A percentile compares a stretch with the other conserved stretches of the same genome.
phyloP scores from a whole-genome alignment of 2,113 vertebrate genomes.

The Hucho hucho region DNA sequence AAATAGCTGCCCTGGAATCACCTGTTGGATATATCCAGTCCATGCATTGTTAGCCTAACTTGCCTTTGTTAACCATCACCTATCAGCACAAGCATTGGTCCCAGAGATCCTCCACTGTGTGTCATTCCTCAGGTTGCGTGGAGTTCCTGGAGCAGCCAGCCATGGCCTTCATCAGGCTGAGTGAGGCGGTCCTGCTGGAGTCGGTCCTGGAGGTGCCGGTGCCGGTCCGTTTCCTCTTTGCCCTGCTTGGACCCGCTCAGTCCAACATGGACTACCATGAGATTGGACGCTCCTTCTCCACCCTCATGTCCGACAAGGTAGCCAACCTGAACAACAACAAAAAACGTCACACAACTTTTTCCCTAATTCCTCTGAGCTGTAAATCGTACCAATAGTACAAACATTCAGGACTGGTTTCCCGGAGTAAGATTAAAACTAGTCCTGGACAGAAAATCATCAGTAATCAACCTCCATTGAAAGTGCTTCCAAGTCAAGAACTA shows the following conservation, averaged over 20 bases:
- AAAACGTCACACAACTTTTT: too few relatives aligned
- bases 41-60: too few relatives aligned
- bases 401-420: too few relatives aligned
- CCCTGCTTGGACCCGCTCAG: conserved; percentile 90
- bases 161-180: conserved; percentile 93
- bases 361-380: not conserved
- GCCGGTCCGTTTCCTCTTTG: conserved; percentile 93
- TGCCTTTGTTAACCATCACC: conserved; percentile 33
- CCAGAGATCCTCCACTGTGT: conserved; percentile 70
- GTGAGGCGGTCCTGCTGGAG: conserved; percentile 88
- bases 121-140: conserved; percentile 79
- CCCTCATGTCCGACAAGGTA: conserved; percentile 99
- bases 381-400: too few relatives aligned
- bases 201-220: conserved; percentile 94
- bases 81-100: conserved; percentile 61
- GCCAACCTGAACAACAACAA: conserved; percentile 1
- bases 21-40: too few relatives aligned
- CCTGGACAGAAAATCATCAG: too few relatives aligned
- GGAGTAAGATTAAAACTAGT: too few relatives aligned
- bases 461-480: too few relatives aligned
- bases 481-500: too few relatives aligned
- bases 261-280: conserved; percentile 95
- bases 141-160: conserved; percentile 95
- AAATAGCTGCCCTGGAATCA: too few relatives aligned
- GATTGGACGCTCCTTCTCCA: conserved; percentile 97